A percentile compares a stretch with the other conserved stretches of the same genome.
Evolutionary conservation across 1,140 invertebrate genomes (phyloP).

Genomic region (Drosophila saltans): DNA sequence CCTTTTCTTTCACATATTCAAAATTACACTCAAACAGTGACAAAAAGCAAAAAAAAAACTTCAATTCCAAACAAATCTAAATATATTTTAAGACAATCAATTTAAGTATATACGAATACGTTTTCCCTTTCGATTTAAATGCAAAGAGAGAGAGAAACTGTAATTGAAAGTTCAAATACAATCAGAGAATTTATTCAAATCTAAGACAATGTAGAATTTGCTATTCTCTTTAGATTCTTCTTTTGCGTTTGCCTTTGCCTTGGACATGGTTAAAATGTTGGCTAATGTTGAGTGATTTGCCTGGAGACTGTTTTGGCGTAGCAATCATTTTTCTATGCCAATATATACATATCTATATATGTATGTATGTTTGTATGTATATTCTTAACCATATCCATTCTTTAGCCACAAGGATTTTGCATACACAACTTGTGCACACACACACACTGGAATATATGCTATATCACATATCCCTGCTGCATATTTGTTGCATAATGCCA

Average conservation of each 20-base stretch:
- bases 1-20: too few relatives aligned
- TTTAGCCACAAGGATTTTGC: conserved; percentile 34
- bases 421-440: conserved; percentile 22
- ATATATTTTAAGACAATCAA: too few relatives aligned
- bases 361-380: background rate
- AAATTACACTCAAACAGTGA: too few relatives aligned
- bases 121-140: background rate
- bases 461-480: conserved; percentile 57
- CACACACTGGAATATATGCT: background rate
- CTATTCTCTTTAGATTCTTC: background rate
- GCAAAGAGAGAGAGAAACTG: background rate
- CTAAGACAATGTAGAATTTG: conserved; percentile 8
- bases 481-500: conserved; percentile 77
- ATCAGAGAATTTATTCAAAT: conserved; percentile 4
- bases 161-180: conserved; percentile 9
- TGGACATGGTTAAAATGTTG: conserved; percentile 12
- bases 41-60: too few relatives aligned
- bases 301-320: conserved; percentile 23
- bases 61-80: too few relatives aligned
- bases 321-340: conserved; percentile 13
- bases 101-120: too few relatives aligned
- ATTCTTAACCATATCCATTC: conserved; percentile 8
- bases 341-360: background rate
- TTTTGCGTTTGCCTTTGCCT: background rate
- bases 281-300: conserved; percentile 13